These are phyloP conservation scores for Planococcus citri DNA, from an alignment of 1,140 invertebrate species.

Conservation along the genomic window DNA sequence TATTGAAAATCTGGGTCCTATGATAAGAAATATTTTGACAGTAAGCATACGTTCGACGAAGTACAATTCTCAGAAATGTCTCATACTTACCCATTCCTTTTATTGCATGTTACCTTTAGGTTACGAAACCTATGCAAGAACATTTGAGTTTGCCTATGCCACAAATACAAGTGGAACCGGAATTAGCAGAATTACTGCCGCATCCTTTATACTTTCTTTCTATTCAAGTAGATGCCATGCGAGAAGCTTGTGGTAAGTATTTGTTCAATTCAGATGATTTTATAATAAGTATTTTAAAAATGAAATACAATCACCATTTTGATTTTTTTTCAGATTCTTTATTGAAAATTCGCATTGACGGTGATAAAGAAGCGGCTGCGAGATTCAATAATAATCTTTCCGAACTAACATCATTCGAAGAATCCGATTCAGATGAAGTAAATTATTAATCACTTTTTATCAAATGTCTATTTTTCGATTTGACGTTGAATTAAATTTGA, in stretches of 20 bases:
- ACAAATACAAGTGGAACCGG: slow-evolving; percentile 58
- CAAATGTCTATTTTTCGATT: background rate
- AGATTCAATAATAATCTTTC: slow-evolving; percentile 31
- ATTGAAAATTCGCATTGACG: slow-evolving; percentile 38
- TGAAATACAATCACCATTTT: background rate
- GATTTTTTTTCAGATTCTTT: slow-evolving; percentile 33
- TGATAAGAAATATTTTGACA: slow-evolving; percentile 57
- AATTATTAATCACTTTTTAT: too few relatives aligned
- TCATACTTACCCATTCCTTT: background rate
- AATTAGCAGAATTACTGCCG: slow-evolving; percentile 60
- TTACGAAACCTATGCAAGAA: slow-evolving; percentile 80
- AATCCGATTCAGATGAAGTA: slow-evolving; percentile 37
- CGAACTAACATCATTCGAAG: slow-evolving; percentile 31
- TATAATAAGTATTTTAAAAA: background rate
- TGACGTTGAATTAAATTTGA: background rate
- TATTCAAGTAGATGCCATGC: slow-evolving; percentile 70
- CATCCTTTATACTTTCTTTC: slow-evolving; percentile 77
- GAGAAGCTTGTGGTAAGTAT: slow-evolving; percentile 41
- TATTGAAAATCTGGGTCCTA: slow-evolving; percentile 67
- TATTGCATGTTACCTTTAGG: slow-evolving; percentile 36
- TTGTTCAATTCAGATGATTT: too few relatives aligned
- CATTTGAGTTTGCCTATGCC: slow-evolving; percentile 70
- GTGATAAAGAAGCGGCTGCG: slow-evolving; percentile 42
- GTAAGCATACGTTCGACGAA: slow-evolving; percentile 32
- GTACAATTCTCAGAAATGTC: background rate